Evolutionary conservation across 2,113 vertebrate genomes (phyloP).

Genomic region (Euleptes europaea): DNA sequence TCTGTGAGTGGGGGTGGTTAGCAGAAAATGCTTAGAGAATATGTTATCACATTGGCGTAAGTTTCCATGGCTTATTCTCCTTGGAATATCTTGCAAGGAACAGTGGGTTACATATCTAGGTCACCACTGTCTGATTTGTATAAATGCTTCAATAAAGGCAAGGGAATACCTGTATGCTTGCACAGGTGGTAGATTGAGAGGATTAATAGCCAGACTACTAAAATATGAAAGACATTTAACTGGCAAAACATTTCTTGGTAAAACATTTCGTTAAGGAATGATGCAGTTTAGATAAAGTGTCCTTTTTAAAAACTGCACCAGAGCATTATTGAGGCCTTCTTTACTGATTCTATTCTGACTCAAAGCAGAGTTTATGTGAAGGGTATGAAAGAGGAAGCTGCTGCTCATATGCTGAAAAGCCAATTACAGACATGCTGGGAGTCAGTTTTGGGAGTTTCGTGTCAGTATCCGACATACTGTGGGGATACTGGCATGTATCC

Average conservation of each 20-base stretch:
- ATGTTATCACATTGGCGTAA: background rate
- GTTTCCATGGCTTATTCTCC: background rate
- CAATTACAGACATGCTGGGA: background rate
- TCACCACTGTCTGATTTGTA: conserved; percentile 7
- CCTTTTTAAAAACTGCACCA: conserved; percentile 57
- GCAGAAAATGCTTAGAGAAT: background rate
- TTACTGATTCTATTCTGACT: conserved; percentile 60
- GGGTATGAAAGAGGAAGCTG: conserved; percentile 43
- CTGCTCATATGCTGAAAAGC: conserved; percentile 42
- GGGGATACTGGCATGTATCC: background rate
- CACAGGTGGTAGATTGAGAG: conserved; percentile 23
- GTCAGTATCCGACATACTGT: background rate
- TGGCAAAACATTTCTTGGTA: conserved; percentile 68
- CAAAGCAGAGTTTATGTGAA: background rate
- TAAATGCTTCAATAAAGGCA: background rate
- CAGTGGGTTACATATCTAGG: background rate
- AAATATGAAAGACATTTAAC: conserved; percentile 3
- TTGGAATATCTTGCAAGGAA: background rate
- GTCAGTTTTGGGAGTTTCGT: conserved; percentile 30
- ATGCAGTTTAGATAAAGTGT: conserved; percentile 65
- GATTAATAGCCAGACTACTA: conserved; percentile 46
- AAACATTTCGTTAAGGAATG: conserved; percentile 65
- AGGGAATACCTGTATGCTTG: background rate
- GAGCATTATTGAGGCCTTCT: conserved; percentile 62
- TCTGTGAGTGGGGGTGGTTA: background rate